Evolutionary conservation across 2,888 invertebrate genomes (phyloP).

Genomic region (Calephelis perditalis): DNA sequence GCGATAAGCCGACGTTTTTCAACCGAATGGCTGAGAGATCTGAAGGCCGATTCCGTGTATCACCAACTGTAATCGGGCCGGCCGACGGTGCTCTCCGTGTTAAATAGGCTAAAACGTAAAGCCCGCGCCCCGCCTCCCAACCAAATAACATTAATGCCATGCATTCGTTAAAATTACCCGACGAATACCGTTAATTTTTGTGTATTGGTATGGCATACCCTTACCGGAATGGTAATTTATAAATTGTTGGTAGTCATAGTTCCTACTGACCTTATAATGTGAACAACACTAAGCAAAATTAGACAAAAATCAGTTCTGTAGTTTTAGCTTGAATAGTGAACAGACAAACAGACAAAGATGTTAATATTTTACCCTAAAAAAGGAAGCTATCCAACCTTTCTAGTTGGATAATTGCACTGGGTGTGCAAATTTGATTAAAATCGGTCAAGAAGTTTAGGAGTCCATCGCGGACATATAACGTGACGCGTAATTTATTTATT

Average conservation of each 20-base stretch:
- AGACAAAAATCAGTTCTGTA: too few species aligned
- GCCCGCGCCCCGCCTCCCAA: constrained; percentile 32
- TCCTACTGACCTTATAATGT: not conserved
- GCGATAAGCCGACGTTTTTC: constrained; percentile 53
- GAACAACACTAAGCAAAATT: not conserved
- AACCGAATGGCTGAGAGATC: constrained; percentile 55
- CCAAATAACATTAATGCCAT: constrained; percentile 45
- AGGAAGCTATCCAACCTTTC: too few species aligned
- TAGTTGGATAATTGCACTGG: too few species aligned
- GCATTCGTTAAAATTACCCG: constrained; percentile 43
- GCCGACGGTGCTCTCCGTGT: constrained; percentile 47
- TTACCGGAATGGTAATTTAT: constrained; percentile 17
- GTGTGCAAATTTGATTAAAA: too few species aligned
- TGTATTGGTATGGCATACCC: constrained; percentile 35
- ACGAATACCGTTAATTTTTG: constrained; percentile 32
- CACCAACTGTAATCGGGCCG: constrained; percentile 55
- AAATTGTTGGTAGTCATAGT: constrained; percentile 4
- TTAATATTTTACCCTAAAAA: too few species aligned
- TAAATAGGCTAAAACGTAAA: constrained; percentile 45
- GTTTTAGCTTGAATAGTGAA: too few species aligned
- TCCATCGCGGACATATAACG: too few species aligned
- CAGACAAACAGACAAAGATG: too few species aligned
- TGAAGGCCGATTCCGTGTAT: constrained; percentile 54
- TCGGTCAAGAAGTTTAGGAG: too few species aligned
- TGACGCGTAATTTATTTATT: too few species aligned